A percentile compares a stretch with the other conserved stretches of the same genome.
Evolutionary conservation across 2,888 invertebrate species (phyloP).

Genomic region (Lutraria lutraria): DNA sequence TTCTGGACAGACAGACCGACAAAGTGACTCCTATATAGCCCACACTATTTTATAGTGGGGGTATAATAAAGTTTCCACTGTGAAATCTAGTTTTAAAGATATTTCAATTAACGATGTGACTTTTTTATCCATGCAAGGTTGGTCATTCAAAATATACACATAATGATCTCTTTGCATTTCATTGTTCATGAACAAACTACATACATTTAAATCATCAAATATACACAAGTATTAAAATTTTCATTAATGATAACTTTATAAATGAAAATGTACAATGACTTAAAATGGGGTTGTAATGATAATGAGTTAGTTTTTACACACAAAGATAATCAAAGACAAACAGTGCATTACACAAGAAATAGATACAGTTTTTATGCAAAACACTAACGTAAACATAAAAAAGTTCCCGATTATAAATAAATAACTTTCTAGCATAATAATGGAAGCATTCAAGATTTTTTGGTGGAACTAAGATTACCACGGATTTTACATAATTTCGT

Average conservation of each 20-base stretch:
- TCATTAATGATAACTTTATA: conserved; percentile 48
- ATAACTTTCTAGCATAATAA: conserved; percentile 19
- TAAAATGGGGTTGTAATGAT: conserved; percentile 30
- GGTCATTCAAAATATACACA: conserved; percentile 25
- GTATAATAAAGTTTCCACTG: neutral
- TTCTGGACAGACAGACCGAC: too few species aligned
- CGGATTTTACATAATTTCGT: conserved; percentile 16
- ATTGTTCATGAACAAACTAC: too few species aligned
- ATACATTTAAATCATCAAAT: neutral
- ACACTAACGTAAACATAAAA: neutral
- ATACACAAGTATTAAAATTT: conserved; percentile 47
- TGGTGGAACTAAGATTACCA: conserved; percentile 1
- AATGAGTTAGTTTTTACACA: conserved; percentile 11
- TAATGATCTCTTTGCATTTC: conserved; percentile 18
- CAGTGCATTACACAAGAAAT: neutral
- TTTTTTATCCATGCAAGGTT: conserved; percentile 30
- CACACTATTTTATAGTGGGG: too few species aligned
- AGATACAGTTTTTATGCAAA: neutral
- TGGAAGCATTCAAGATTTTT: conserved; percentile 19
- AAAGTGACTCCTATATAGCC: too few species aligned
- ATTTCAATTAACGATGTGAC: conserved; percentile 16
- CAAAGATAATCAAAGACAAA: conserved; percentile 26
- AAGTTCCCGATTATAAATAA: conserved; percentile 22
- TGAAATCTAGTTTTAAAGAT: neutral
- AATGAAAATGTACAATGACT: conserved; percentile 49